phyloP scores from a whole-genome alignment of 2,113 vertebrate genomes.

The Eptesicus fuscus region DNA sequence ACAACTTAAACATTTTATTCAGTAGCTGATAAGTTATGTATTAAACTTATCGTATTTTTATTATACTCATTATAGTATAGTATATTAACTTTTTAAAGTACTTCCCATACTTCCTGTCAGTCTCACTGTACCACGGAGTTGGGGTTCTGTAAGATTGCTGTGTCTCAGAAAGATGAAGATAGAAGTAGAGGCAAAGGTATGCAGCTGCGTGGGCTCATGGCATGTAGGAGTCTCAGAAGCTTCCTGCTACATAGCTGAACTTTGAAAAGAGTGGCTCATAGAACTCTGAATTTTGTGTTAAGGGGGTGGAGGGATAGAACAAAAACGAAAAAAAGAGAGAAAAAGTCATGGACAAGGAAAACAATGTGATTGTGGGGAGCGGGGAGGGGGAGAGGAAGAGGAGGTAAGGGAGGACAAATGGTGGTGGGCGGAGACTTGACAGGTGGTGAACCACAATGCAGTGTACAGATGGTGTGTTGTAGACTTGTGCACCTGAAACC shows the following conservation, averaged over 20 bases:
- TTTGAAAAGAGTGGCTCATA: neutral
- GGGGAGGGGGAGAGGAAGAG: neutral
- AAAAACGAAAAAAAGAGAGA: neutral
- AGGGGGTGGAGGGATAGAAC: neutral
- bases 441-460: neutral
- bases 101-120: neutral
- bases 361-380: neutral
- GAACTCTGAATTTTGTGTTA: neutral
- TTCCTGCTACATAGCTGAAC: neutral
- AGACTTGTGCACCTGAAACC: neutral
- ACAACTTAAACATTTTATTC: neutral
- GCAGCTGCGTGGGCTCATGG: neutral
- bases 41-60: neutral
- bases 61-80: neutral
- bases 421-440: neutral
- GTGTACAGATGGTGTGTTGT: neutral
- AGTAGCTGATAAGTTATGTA: neutral
- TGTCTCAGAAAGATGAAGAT: neutral
- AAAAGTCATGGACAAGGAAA: neutral
- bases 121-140: neutral
- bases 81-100: neutral
- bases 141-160: neutral
- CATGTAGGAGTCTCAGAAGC: neutral
- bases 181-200: neutral
- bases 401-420: neutral